A percentile compares a stretch with the other conserved stretches of the same genome.
Conservation (phyloP, 1,140 invertebrate species). For the Heliconius congener region DNA sequence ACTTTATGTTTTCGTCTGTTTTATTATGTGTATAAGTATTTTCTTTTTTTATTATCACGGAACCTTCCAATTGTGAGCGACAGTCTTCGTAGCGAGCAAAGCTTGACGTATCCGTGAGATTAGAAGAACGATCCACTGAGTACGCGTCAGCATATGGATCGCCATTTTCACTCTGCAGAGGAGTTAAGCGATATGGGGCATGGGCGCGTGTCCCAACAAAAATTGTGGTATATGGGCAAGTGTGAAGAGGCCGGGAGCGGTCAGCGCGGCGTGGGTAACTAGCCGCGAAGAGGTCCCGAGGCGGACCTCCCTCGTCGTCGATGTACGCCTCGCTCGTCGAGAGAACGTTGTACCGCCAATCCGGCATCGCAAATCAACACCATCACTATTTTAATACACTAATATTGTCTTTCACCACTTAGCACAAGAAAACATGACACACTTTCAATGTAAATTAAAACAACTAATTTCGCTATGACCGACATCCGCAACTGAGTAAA, state of each 20-base stretch:
- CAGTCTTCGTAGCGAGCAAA: conserved; percentile 80
- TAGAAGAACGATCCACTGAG: conserved; percentile 79
- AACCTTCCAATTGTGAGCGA: conserved; percentile 60
- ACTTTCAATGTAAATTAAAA: conserved; percentile 47
- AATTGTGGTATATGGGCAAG: conserved; percentile 75
- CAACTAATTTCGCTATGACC: conserved; percentile 53
- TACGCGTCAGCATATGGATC: conserved; percentile 72
- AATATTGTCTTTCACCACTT: conserved; percentile 38
- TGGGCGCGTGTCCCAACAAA: conserved; percentile 66
- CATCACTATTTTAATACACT: conserved; percentile 61
- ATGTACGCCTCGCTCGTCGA: conserved; percentile 79
- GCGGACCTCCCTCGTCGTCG: conserved; percentile 56
- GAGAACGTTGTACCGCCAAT: conserved; percentile 81
- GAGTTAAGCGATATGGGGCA: conserved; percentile 58
- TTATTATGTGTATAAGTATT: conserved; percentile 45
- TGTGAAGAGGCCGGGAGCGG: conserved; percentile 64
- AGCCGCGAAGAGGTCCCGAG: conserved; percentile 65
- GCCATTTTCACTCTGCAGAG: conserved; percentile 56
- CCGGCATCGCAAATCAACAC: conserved; percentile 73
- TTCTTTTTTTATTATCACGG: conserved; percentile 52
- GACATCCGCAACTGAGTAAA: conserved; percentile 60
- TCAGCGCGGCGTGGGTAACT: conserved; percentile 73
- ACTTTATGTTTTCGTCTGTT: conserved; percentile 51
- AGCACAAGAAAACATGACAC: conserved; percentile 51
- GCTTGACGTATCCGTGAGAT: conserved; percentile 79